These are phyloP conservation scores for Patiria miniata DNA, from an alignment of 35 echinoderm and acorn worm species.

Conservation along the genomic window DNA sequence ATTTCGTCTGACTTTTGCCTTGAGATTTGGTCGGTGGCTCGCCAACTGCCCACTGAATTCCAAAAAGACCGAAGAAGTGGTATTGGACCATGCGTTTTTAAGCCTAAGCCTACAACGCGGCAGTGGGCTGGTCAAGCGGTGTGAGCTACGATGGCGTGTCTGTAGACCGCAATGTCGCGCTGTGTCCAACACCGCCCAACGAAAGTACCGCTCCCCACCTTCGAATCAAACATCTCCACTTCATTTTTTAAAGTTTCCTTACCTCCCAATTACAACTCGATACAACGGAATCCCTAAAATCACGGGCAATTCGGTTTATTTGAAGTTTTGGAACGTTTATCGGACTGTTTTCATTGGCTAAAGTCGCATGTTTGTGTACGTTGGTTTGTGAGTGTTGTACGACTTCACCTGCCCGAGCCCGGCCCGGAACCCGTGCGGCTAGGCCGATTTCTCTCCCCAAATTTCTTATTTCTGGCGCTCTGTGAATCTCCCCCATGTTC, in stretches of 20 bases:
- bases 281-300: neutral
- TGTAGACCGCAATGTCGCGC: slow-evolving; percentile 15
- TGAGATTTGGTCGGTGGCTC: slow-evolving; percentile 4
- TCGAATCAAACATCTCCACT: neutral
- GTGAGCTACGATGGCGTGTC: slow-evolving; percentile 26
- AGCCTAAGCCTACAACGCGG: slow-evolving; percentile 33
- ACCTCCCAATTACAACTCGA: neutral
- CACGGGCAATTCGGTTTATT: neutral
- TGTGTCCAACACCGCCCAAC: neutral
- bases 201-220: neutral
- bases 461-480: too few relatives aligned
- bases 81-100: slow-evolving; percentile 22
- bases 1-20: slow-evolving; percentile 21
- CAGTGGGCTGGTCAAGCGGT: slow-evolving; percentile 43
- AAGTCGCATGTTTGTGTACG: slow-evolving; percentile 2
- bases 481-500: neutral
- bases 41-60: slow-evolving; percentile 14
- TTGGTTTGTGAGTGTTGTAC: neutral
- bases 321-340: slow-evolving; percentile 14
- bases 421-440: too few relatives aligned
- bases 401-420: too few relatives aligned
- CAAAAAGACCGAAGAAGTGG: slow-evolving; percentile 10
- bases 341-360: slow-evolving; percentile 30
- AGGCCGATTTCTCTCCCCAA: too few relatives aligned
- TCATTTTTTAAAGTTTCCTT: slow-evolving; percentile 18